Conservation (phyloP, 2,797 vertebrate species). For the Okamejei kenojei region DNA sequence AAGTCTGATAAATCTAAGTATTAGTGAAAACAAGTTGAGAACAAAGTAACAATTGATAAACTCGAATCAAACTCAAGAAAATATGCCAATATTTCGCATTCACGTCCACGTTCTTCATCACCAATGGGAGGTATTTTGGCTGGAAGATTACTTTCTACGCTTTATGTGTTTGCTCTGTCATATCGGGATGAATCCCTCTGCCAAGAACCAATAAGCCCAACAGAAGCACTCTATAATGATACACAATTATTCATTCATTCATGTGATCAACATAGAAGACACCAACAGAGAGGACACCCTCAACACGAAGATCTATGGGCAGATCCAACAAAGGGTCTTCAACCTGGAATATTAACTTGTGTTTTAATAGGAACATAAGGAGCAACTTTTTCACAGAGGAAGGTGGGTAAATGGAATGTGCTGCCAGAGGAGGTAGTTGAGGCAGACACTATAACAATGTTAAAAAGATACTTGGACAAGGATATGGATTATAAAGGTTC, state of each 20-base stretch:
- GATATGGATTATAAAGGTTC: no score
- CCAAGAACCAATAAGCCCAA: neutral
- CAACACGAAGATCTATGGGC: neutral
- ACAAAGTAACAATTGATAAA: neutral
- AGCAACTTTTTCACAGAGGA: no score
- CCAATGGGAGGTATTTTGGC: neutral
- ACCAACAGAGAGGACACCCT: neutral
- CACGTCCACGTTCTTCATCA: neutral
- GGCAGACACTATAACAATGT: no score
- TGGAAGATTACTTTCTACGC: neutral
- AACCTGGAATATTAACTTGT: no score
- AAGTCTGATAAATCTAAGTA: no score
- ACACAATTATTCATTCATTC: no score
- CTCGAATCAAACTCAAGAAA: neutral
- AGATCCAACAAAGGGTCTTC: neutral
- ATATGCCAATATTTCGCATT: neutral
- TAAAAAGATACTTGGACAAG: no score
- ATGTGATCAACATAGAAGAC: neutral
- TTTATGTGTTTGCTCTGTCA: neutral
- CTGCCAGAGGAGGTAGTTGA: no score
- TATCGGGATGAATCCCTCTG: neutral
- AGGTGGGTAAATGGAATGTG: no score
- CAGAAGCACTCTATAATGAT: neutral
- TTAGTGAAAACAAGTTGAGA: no score
- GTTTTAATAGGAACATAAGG: no score